Conservation (phyloP, 2,888 invertebrate genomes). For the Dicycla oo region DNA sequence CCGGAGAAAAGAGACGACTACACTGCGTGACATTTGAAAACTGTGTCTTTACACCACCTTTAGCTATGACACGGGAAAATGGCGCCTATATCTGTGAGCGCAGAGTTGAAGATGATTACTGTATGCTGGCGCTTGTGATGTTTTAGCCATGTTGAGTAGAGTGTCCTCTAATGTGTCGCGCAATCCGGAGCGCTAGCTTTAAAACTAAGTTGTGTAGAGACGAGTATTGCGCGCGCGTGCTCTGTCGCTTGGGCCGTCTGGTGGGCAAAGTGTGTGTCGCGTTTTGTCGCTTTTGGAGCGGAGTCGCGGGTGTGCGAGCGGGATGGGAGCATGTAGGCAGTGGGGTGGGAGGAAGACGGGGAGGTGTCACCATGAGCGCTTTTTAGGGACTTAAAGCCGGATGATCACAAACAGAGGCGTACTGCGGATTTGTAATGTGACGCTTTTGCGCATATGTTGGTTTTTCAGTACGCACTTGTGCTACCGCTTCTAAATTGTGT, state of each 20-base stretch:
- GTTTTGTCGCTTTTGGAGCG: constrained; percentile 84
- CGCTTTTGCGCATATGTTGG: constrained; percentile 83
- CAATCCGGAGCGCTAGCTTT: constrained; percentile 84
- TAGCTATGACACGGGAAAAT: constrained; percentile 61
- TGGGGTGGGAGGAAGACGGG: constrained; percentile 83
- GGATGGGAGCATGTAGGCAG: constrained; percentile 75
- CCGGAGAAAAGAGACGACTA: constrained; percentile 90
- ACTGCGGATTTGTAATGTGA: constrained; percentile 82
- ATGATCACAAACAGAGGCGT: constrained; percentile 80
- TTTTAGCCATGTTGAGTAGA: constrained; percentile 71
- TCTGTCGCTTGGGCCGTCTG: constrained; percentile 81
- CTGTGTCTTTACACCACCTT: constrained; percentile 88
- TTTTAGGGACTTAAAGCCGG: constrained; percentile 86
- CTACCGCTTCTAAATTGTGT: constrained; percentile 62
- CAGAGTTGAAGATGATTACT: constrained; percentile 69
- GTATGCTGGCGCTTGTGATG: constrained; percentile 66
- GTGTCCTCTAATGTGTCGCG: constrained; percentile 90
- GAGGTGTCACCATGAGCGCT: constrained; percentile 88
- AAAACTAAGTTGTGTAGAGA: constrained; percentile 78
- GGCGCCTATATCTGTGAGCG: fast-evolving
- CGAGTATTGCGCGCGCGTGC: constrained; percentile 75
- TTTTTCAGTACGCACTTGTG: constrained; percentile 75
- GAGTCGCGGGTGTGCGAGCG: constrained; percentile 82
- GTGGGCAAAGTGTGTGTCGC: constrained; percentile 82
- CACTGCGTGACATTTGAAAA: constrained; percentile 90